Evolutionary conservation across 2,888 invertebrate species (phyloP), one percentile per base, ranked within the genome.

Genomic region (Phragmatobia fuliginosa): DNA sequence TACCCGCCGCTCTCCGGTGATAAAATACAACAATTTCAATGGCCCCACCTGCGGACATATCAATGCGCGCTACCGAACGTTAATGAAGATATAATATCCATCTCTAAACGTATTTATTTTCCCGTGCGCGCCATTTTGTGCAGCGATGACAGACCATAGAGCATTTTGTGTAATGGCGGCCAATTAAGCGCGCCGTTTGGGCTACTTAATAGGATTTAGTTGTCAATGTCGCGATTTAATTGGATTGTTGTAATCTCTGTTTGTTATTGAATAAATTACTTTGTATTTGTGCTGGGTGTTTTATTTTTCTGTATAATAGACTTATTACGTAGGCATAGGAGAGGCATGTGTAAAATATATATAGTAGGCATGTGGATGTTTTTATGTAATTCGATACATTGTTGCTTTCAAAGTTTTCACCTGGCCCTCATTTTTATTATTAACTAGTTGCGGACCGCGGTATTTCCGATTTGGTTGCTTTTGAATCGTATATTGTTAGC

Each of bases 21-120:
- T 94, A 94, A 94, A 94, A 91, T 90, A 93, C 91, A 91, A 91
- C 92, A 90, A 92, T 92, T 93, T 93, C 92, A 94, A 94, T 94
- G 85, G 90, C 85, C 85, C 88, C 92, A 91, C 92, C 92, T 92
- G 89, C 86, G 80, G 94, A 94, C 94, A 89, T 90, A 94, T 94
- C 94, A 95, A 95, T 95, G 94, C 92, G 82, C 80, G 85, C 89
- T 86, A 84, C 88, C 82, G 88, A 87, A 90, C 93, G 90, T 89
- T 94, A 95, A 95, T 95, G 94, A 95, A 95, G 94, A 94, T 94
- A 94, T 94, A 95, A 95, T 95, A 95, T 95, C 94, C 89, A 92
- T 91, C 92, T 90, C 86, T 84, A 84, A 87, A 88, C 88, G 91
- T 91, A 92, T 93, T 93, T 92, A 94, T 94, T 92, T 91, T 90